Conservation (phyloP, 2,113 vertebrate genomes). For the Oceanites oceanicus region DNA sequence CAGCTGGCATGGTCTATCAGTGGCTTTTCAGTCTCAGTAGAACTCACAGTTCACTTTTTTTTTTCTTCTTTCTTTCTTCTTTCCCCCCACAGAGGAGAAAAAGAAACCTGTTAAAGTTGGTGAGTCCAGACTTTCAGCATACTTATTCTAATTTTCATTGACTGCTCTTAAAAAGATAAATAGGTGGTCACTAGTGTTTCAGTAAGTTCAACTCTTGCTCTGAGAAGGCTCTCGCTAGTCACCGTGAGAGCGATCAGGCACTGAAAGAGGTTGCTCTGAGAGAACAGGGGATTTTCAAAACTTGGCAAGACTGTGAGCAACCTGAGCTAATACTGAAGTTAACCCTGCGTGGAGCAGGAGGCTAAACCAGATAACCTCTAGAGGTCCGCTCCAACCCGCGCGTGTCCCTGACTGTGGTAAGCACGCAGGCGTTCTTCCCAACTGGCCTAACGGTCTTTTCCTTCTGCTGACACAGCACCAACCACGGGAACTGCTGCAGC, state of each 20-base stretch:
- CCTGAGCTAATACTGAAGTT: background rate
- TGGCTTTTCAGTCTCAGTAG: background rate
- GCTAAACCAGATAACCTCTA: background rate
- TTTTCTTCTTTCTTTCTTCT: background rate
- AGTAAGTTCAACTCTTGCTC: background rate
- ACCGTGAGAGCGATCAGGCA: background rate
- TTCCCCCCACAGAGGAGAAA: constrained; percentile 46
- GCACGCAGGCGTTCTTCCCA: background rate
- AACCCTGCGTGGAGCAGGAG: background rate
- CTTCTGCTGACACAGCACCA: background rate
- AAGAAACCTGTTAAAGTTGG: constrained; percentile 54
- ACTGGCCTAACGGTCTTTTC: background rate
- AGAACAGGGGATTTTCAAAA: background rate
- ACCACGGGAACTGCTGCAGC: accelerated
- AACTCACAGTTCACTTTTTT: constrained; percentile 3
- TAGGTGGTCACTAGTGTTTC: background rate
- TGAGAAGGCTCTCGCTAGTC: background rate
- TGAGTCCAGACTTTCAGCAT: constrained; percentile 48
- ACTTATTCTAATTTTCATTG: background rate
- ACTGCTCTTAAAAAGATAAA: background rate
- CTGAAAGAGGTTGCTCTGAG: background rate
- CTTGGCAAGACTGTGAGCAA: background rate
- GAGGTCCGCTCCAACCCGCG: background rate
- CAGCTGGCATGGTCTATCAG: background rate
- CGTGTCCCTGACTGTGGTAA: background rate